phyloP scores from a whole-genome alignment of 2,113 vertebrate genomes.

The Lophius piscatorius region DNA sequence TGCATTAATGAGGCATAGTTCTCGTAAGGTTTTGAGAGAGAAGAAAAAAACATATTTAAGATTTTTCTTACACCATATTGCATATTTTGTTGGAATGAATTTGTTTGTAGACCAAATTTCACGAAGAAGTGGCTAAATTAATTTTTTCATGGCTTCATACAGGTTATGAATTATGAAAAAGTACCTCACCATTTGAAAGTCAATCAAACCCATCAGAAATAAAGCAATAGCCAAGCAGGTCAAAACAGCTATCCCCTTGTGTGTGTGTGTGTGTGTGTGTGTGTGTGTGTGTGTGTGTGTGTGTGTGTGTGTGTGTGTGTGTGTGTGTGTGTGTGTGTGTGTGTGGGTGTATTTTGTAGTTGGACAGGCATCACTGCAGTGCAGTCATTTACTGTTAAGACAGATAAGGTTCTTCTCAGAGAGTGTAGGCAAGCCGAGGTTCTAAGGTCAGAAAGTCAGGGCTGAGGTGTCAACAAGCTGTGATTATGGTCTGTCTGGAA shows the following conservation, averaged over 20 bases:
- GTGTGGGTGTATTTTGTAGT: conserved; percentile 11
- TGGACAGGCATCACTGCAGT: conserved; percentile 42
- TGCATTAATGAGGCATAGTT: neutral
- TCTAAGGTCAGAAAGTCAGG: conserved; percentile 68
- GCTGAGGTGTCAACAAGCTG: conserved; percentile 74
- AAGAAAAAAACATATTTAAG: conserved; percentile 1
- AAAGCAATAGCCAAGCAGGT: too few relatives aligned
- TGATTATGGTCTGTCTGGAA: conserved; percentile 58
- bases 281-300: neutral
- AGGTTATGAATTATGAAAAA: conserved; percentile 1
- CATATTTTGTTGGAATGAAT: conserved; percentile 1
- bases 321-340: neutral
- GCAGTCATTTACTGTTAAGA: conserved; percentile 52
- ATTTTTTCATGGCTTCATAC: too few relatives aligned
- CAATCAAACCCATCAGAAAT: conserved; percentile 2
- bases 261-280: too few relatives aligned
- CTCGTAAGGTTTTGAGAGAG: too few relatives aligned
- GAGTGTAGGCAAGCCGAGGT: conserved; percentile 66
- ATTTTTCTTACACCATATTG: neutral
- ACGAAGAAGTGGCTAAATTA: neutral
- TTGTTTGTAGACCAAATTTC: conserved; percentile 1
- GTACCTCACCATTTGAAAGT: neutral
- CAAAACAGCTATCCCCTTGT: too few relatives aligned
- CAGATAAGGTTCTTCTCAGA: conserved; percentile 49
- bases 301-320: neutral